Base-by-base conservation (phyloP, 2,113 vertebrate species). In the Pluvialis apricaria region DNA sequence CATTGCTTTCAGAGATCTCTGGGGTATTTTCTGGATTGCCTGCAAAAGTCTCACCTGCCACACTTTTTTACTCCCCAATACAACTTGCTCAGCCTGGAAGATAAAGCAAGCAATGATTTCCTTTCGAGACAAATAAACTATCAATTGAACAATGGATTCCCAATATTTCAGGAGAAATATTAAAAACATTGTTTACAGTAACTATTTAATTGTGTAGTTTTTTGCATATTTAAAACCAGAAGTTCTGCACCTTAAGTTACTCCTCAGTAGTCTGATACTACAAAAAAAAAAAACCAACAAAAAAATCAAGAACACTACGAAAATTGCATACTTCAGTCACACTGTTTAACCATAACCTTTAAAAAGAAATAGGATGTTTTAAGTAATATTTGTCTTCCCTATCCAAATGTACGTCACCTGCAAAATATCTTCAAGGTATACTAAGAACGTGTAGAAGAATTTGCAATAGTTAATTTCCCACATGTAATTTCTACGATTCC, bases 41-140 rank as follows among this genome's bases (percentile, higher is more conserved):
- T 99, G 49, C 58, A 82, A 58, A 32, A 8, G 0, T 89, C 89
- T 20, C 0, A 64, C 6, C 98, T 99, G 34, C 17, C 61, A 5
- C 98, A 99, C 93, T 99, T 98, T 96, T 99, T 99, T 95, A 98
- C 99, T 93, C 98, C 99, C 40, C 66, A 17, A 13, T 97, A 98
- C 85, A 99, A 99, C 93, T 95, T 99, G 5, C 88, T 99, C 25
- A 93, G 95, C 2, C 3, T 15, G 10, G 95, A 98, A 88, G 69
- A 84, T 21, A 93, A 31, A 51, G 89, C 0, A 3, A 97, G 13
- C 85, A 97, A 96, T 62, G 13, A 68, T 1, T 83, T 86, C 73
- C 97, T 99, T 55, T 96, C 73, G 18, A 18, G 70, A 11, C 9
- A 92, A 66, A 98, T 99, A 86, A 96, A 84, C 80, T 12, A 82